Conservation (phyloP, 2,888 invertebrate species). For the Alloplasta piceator region DNA sequence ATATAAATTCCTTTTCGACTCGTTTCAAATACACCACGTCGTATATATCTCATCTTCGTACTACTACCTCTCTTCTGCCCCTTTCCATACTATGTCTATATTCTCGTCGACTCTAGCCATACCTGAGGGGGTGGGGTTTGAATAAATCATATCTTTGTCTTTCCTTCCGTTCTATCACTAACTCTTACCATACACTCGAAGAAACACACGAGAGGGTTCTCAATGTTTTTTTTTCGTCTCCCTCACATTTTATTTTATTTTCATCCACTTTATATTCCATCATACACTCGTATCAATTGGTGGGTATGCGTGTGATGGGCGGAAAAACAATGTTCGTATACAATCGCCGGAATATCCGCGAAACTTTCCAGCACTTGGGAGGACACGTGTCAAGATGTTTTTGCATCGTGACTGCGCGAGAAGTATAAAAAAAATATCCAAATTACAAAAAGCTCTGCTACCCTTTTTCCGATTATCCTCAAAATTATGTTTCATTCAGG, state of each 20-base stretch:
- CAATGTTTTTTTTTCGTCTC: conserved; percentile 30
- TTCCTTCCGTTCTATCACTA: conserved; percentile 29
- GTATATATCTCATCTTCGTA: conserved; percentile 48
- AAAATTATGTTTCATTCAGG: too few relatives aligned
- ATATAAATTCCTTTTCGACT: conserved; percentile 62
- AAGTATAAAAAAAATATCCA: background rate
- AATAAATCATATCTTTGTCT: conserved; percentile 61
- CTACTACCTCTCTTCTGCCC: conserved; percentile 25
- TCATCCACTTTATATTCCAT: conserved; percentile 61
- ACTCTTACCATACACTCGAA: conserved; percentile 37
- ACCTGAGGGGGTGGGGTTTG: conserved; percentile 54
- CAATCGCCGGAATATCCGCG: conserved; percentile 7
- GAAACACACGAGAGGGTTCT: conserved; percentile 9
- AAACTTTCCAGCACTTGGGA: conserved; percentile 38
- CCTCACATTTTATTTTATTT: conserved; percentile 26
- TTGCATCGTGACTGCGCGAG: background rate
- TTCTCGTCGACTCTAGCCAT: conserved; percentile 41
- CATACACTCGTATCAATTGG: conserved; percentile 33
- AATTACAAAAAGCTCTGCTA: conserved; percentile 6
- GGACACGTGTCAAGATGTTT: conserved; percentile 24
- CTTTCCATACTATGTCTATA: conserved; percentile 3
- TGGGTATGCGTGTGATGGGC: background rate
- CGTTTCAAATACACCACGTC: conserved; percentile 41
- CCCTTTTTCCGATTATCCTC: background rate
- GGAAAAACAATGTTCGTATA: conserved; percentile 12